Percentiles rank a stretch among this genome's conserved stretches.
Evolutionary conservation across 2,797 vertebrate species (phyloP).

Genomic region (Agapornis canus): DNA sequence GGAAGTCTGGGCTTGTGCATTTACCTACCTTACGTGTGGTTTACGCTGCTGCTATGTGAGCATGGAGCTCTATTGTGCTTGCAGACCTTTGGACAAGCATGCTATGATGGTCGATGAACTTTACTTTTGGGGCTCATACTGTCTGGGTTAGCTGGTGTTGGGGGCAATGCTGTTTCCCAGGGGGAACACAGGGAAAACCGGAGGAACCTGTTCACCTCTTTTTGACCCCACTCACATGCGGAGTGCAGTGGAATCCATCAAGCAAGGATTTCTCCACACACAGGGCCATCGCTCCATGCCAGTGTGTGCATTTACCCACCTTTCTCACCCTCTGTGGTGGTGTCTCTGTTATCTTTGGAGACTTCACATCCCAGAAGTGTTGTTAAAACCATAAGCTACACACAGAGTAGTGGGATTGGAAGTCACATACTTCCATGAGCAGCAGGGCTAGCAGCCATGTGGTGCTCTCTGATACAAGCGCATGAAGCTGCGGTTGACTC

Average conservation of each 20-base stretch:
- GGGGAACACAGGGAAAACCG: fast-evolving
- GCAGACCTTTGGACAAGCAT: background rate
- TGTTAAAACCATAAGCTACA: background rate
- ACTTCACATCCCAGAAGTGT: background rate
- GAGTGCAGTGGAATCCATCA: background rate
- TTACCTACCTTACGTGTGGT: fast-evolving
- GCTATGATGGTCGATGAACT: background rate
- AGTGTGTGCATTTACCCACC: background rate
- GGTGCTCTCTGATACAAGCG: background rate
- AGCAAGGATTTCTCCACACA: background rate
- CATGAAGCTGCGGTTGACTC: background rate
- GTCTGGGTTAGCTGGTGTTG: background rate
- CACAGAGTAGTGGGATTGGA: background rate
- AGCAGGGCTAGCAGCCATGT: background rate
- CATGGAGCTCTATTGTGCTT: fast-evolving
- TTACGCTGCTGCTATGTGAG: background rate
- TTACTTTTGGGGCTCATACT: background rate
- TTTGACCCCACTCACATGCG: fast-evolving
- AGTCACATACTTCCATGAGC: background rate
- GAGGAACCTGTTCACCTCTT: background rate
- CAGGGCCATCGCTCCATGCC: background rate
- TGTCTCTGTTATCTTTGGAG: background rate
- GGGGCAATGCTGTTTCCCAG: background rate
- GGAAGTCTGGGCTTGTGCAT: background rate
- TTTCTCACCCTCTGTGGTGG: background rate